A percentile compares a stretch with the other conserved stretches of the same genome.
Conservation (phyloP, 2,888 invertebrate species). For the Cerceris ruficornis region DNA sequence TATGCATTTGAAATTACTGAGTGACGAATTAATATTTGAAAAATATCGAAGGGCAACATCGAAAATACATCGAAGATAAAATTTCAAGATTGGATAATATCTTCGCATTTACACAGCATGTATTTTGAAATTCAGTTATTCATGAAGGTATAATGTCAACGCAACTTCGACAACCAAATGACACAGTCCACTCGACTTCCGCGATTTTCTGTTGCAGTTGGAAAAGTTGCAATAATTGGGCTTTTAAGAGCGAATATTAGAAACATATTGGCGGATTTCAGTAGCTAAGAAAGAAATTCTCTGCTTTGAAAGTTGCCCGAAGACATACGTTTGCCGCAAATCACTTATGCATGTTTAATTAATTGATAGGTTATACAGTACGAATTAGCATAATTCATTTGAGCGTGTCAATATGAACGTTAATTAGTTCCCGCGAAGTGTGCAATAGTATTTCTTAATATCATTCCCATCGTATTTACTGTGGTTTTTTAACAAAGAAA, state of each 20-base stretch:
- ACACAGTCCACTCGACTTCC: too few relatives aligned
- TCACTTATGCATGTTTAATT: slow-evolving; percentile 66
- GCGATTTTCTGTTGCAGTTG: too few relatives aligned
- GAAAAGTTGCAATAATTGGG: too few relatives aligned
- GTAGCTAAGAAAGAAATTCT: too few relatives aligned
- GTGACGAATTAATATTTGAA: too few relatives aligned
- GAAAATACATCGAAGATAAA: too few relatives aligned
- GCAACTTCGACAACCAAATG: too few relatives aligned
- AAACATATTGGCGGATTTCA: too few relatives aligned
- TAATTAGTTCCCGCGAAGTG: background rate
- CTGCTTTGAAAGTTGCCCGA: background rate
- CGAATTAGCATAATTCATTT: slow-evolving; percentile 62
- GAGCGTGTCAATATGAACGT: slow-evolving; percentile 5
- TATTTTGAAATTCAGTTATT: background rate
- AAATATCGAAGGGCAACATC: too few relatives aligned
- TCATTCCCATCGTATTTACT: background rate
- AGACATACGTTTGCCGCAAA: background rate
- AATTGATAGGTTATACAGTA: slow-evolving; percentile 64
- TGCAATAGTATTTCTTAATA: background rate
- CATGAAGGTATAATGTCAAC: background rate
- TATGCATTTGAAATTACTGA: too few relatives aligned
- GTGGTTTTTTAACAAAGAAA: background rate
- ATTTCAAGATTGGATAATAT: too few relatives aligned
- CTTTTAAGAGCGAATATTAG: too few relatives aligned
- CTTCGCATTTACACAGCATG: background rate